phyloP scores from a whole-genome alignment of 2,888 invertebrate species.

The Eupithecia centaureata region DNA sequence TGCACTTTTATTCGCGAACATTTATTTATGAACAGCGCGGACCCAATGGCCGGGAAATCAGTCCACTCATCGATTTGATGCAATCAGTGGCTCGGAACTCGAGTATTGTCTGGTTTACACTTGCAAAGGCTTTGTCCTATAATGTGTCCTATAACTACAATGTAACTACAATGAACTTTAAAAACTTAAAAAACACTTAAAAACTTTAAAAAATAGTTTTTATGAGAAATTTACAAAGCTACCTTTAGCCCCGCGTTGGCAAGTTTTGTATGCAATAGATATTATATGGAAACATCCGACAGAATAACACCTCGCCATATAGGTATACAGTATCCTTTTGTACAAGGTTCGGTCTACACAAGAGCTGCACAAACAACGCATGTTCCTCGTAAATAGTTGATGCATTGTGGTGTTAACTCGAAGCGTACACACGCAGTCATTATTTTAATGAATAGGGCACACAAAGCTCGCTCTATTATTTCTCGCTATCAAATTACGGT shows the following conservation, averaged over 20 bases:
- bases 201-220: too few relatives aligned
- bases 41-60: conserved; percentile 66
- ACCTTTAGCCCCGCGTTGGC: too few relatives aligned
- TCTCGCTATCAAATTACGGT: background rate
- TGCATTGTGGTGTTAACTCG: conserved; percentile 27
- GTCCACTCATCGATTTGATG: conserved; percentile 64
- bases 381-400: conserved; percentile 14
- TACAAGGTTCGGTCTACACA: background rate
- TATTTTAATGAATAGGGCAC: conserved; percentile 22
- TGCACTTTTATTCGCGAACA: conserved; percentile 18
- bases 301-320: background rate
- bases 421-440: conserved; percentile 21
- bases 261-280: too few relatives aligned
- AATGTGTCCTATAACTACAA: background rate
- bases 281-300: too few relatives aligned
- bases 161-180: too few relatives aligned
- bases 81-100: conserved; percentile 66
- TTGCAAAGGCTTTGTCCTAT: conserved; percentile 49
- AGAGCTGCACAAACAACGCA: conserved; percentile 9
- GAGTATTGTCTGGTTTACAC: conserved; percentile 70
- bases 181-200: too few relatives aligned
- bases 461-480: background rate
- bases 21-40: conserved; percentile 45
- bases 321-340: background rate
- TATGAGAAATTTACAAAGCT: too few relatives aligned